Base-by-base conservation (phyloP, 1,140 invertebrate species). In the Oedothorax gibbosus region DNA sequence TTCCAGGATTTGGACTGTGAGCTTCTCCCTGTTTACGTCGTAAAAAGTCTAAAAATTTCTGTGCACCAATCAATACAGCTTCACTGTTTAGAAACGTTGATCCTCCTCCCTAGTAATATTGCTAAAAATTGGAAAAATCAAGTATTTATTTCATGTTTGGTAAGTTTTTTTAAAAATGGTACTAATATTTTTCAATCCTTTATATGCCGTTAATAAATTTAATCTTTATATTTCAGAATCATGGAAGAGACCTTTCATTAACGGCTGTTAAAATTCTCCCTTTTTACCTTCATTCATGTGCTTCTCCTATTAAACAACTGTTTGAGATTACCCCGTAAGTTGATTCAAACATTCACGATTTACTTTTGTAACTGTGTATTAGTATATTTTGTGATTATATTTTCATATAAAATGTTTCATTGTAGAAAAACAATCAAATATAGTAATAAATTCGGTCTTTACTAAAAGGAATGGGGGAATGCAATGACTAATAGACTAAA, bases 101-200 rank as follows among this genome's bases (percentile, higher is more conserved):
- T 69, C 49, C 15, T 76, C 14, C 14, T 84, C 15, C 81, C 81
- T 18, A 12, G n/a, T 56, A 75, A 49, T 35, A 57, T 75, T 56
- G 72, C 80, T 62, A 15, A n/a, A 11, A 73, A 65, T 54, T 82
- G 80, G 80, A 82, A 14, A 73, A 64, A n/a, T n/a, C 50, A 79
- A 18, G n/a, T 79, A n/a, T 54, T 79, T 50, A 7, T 15, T 10
- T 11, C 20, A 14, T 79, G 11, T 57, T 79, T 79, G 64, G 77
- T 79, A 68, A 68, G 77, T 65, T 78, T 5, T 21, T 14, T 57
- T 75, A 20, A 54, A 15, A 12, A 68, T 21, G n/a, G n/a, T n/a
- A n/a, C 15, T 35, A 68, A 68, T 65, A 10, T 65, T n/a, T n/a
- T 35, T 35, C 35, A 35, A 35, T 35, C 4, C n/a, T 60, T 57